phyloP scores from a whole-genome alignment of 2,888 invertebrate genomes.

The Conomelus anceps region DNA sequence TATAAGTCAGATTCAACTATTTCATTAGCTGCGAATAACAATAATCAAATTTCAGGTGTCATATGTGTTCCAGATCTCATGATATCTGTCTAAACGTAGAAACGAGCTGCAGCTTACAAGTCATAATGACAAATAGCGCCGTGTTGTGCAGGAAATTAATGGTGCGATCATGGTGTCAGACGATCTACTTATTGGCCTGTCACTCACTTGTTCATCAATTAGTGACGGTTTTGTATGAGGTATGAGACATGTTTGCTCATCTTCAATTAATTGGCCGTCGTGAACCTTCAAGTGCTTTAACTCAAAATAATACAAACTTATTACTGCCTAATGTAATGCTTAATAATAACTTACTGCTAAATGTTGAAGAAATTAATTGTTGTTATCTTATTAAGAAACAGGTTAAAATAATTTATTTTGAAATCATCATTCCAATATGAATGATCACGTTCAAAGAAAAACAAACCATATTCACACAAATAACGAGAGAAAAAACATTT shows the following conservation, averaged over 20 bases:
- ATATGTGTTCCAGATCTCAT: neutral
- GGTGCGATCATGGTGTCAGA: neutral
- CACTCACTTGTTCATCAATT: neutral
- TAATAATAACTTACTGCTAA: too few species aligned
- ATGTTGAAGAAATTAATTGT: too few species aligned
- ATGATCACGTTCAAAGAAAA: too few species aligned
- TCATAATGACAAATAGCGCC: neutral
- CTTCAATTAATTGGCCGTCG: neutral
- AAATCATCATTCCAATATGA: neutral
- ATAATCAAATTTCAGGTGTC: neutral
- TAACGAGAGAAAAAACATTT: neutral
- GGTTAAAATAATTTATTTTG: neutral
- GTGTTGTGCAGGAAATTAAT: neutral
- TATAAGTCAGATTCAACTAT: neutral
- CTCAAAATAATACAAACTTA: neutral
- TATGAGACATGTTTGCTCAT: neutral
- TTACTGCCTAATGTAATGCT: too few species aligned
- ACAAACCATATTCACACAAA: too few species aligned
- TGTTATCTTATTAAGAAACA: too few species aligned
- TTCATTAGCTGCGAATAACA: neutral
- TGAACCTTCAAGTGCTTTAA: neutral
- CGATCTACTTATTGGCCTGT: neutral
- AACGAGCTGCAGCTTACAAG: neutral
- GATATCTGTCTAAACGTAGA: neutral
- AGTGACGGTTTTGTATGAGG: neutral